phyloP scores from a whole-genome alignment of 2,113 vertebrate genomes.

The Lagopus muta region DNA sequence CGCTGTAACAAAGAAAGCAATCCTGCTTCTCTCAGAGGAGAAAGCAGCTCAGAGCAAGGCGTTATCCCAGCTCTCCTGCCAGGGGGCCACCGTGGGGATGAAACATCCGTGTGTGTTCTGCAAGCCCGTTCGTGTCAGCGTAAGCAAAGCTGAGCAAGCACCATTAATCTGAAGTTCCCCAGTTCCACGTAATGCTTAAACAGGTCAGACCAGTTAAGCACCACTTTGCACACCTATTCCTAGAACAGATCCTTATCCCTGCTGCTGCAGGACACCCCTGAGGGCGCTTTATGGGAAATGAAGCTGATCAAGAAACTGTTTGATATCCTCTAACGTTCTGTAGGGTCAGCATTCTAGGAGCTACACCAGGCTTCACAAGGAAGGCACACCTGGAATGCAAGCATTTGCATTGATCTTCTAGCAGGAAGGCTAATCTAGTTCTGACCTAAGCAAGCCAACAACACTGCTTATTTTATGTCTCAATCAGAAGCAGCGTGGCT shows the following conservation, averaged over 20 bases:
- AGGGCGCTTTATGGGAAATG: not conserved
- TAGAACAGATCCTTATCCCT: not conserved
- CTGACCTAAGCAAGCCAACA: not conserved
- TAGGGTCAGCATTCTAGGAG: not conserved
- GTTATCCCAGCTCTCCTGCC: not conserved
- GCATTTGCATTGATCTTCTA: not conserved
- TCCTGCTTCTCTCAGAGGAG: not conserved
- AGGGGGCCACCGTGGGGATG: too few relatives aligned
- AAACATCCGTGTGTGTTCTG: not conserved
- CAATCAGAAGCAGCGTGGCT: not conserved
- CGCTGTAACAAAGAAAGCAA: accelerated
- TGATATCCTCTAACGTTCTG: not conserved
- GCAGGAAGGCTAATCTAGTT: not conserved
- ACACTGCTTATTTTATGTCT: too few relatives aligned
- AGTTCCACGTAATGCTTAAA: not conserved
- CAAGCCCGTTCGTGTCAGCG: not conserved
- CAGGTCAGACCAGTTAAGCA: not conserved
- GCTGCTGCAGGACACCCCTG: not conserved
- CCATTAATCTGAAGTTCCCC: not conserved
- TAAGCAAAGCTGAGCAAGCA: not conserved
- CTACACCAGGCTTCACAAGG: not conserved
- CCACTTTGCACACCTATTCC: too few relatives aligned
- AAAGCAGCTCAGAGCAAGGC: not conserved
- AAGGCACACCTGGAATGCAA: not conserved
- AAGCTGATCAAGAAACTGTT: not conserved